Base-by-base conservation (phyloP, 2,797 vertebrate species). In the Crypturellus tataupa region DNA sequence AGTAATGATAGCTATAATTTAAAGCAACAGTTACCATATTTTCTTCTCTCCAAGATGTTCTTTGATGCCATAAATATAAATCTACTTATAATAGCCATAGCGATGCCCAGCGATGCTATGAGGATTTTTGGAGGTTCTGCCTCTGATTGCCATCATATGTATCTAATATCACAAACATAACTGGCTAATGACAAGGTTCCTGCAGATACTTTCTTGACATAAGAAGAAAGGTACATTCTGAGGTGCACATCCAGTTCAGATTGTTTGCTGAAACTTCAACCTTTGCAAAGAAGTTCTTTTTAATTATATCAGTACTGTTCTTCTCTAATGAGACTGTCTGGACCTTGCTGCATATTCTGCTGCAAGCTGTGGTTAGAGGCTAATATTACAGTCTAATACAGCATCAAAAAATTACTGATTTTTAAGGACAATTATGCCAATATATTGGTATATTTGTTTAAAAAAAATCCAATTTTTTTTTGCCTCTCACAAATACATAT, bases 1-100 rank as follows among this genome's bases (percentile, higher is more conserved):
- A 98, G 98, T 98, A 97, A 98, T 97, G 97, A 98, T 98, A 98
- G 97, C 97, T 97, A 97, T 98, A 98, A 98, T 98, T 98, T 98
- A 98, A 98, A 98, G 97, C 97, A 98, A 98, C 98, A 98, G 97
- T 98, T 98, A 97, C 97, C 98, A 98, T 97, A 98, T 98, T 98
- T 98, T 98, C 96, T 93, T 97, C 96, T 96, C 94, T 97, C 96
- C 90, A 88, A 97, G 96, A 96, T 93, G 79, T 95, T 96, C 97
- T 98, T 98, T 98, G 97, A 98, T 97, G 98, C 96, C 68, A 65
- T 93, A 97, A 97, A 95, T 97, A 97, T 97, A 98, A 98, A 98
- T 98, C 97, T 98, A 94, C 97, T 97, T 96, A 97, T 98, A 98
- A 98, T 98, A 97, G 97, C 97, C 91, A 25, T 80, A 92, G 94